Percentiles rank a stretch among this genome's conserved stretches.
Conservation (phyloP, 2,113 vertebrate species). For the Perognathus longimembris region DNA sequence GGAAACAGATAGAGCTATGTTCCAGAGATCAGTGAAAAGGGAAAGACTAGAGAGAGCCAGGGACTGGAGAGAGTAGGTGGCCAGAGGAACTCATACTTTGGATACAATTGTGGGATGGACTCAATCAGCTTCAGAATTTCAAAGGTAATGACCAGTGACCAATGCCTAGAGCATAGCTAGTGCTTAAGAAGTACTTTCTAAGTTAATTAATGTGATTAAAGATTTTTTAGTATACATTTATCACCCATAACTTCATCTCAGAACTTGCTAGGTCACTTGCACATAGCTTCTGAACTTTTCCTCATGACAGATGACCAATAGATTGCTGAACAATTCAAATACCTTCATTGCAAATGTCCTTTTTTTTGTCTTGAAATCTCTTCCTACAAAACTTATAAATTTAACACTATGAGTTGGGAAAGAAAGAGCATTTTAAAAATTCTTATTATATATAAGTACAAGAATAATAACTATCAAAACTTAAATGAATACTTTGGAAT, state of each 20-base stretch:
- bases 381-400: not conserved
- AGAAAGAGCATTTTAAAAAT: not conserved
- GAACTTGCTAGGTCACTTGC: not conserved
- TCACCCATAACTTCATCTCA: not conserved
- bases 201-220: not conserved
- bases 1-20: not conserved
- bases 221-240: not conserved
- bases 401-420: not conserved
- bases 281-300: not conserved
- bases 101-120: not conserved
- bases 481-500: not conserved
- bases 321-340: not conserved
- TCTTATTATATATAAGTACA: slow-evolving; percentile 14
- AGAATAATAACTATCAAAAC: not conserved
- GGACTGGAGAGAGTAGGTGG: not conserved
- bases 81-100: not conserved
- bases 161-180: not conserved
- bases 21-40: not conserved
- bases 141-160: not conserved
- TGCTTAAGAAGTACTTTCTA: slow-evolving; percentile 18
- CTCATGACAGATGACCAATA: not conserved
- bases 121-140: not conserved
- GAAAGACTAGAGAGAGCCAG: not conserved
- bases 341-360: not conserved
- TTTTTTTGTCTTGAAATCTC: not conserved